phyloP scores from a whole-genome alignment of 2,888 invertebrate genomes.

The Thera britannica region DNA sequence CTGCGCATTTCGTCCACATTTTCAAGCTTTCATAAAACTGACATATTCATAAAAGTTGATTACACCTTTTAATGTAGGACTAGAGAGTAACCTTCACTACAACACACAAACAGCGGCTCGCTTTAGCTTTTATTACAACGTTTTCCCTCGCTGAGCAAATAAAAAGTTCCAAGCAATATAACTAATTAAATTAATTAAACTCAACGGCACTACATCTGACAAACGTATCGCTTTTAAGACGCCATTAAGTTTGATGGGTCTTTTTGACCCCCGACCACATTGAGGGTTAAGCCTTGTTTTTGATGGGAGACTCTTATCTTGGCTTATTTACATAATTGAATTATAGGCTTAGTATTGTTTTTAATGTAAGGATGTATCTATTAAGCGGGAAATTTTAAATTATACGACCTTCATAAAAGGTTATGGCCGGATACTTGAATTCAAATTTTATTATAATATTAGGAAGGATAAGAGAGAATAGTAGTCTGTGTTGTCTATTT shows the following conservation, averaged over 20 bases:
- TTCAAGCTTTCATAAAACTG: background rate
- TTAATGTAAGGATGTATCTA: background rate
- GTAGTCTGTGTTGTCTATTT: background rate
- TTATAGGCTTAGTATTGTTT: conserved; percentile 7
- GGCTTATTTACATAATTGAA: conserved; percentile 44
- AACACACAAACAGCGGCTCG: conserved; percentile 18
- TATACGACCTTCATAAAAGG: conserved; percentile 1
- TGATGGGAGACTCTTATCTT: conserved; percentile 41
- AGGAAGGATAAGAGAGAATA: background rate
- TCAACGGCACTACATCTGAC: conserved; percentile 49
- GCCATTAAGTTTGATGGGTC: conserved; percentile 54
- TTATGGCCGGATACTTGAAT: background rate
- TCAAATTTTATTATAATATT: background rate
- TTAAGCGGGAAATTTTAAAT: background rate
- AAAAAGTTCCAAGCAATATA: conserved; percentile 31
- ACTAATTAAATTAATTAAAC: conserved; percentile 68
- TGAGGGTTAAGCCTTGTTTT: conserved; percentile 34
- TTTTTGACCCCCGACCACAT: conserved; percentile 43
- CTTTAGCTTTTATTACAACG: conserved; percentile 23
- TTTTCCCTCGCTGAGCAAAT: conserved; percentile 33
- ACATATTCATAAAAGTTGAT: conserved; percentile 7
- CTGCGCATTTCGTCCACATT: background rate
- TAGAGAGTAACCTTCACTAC: conserved; percentile 22
- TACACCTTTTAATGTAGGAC: conserved; percentile 13
- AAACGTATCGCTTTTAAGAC: conserved; percentile 58